These are phyloP conservation scores for Listronotus oregonensis DNA, from an alignment of 1,140 invertebrate genomes.

Conservation along the genomic window DNA sequence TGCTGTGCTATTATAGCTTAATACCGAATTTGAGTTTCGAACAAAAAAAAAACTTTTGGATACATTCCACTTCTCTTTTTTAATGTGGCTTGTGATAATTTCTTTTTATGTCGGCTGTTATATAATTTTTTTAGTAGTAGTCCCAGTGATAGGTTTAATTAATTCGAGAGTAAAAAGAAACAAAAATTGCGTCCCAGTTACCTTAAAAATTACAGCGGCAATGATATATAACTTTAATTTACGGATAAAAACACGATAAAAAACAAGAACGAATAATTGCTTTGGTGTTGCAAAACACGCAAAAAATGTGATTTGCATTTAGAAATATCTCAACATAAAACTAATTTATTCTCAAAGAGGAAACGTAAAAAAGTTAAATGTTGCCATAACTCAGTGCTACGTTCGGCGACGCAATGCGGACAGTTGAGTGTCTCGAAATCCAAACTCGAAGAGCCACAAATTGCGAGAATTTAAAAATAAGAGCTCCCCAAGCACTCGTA, in stretches of 20 bases:
- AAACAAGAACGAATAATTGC: constrained; percentile 20
- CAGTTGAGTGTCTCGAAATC: constrained; percentile 11
- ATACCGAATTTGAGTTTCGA: no score
- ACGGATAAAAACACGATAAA: constrained; percentile 20
- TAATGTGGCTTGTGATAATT: no score
- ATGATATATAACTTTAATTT: constrained; percentile 32
- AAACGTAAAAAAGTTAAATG: constrained; percentile 31
- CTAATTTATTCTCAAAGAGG: constrained; percentile 33
- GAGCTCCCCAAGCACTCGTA: constrained; percentile 18
- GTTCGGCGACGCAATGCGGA: constrained; percentile 25
- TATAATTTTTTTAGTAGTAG: no score
- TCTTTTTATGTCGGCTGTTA: no score
- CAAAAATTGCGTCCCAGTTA: no score
- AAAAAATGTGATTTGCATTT: constrained; percentile 33
- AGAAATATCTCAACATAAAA: constrained; percentile 30
- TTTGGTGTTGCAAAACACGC: constrained; percentile 23
- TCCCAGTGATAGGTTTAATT: no score
- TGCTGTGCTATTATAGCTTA: no score
- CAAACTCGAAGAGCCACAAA: constrained; percentile 26
- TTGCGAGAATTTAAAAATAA: constrained; percentile 28
- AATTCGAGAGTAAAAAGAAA: constrained; percentile 1
- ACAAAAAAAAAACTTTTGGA: no score
- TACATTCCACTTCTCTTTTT: no score
- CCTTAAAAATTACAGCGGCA: constrained; percentile 6
- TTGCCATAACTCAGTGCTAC: constrained; percentile 21